A percentile compares a stretch with the other conserved stretches of the same genome.
Conservation (phyloP, 37 sponge, comb jelly and placozoan genomes). For the Lycopodina hypogea region DNA sequence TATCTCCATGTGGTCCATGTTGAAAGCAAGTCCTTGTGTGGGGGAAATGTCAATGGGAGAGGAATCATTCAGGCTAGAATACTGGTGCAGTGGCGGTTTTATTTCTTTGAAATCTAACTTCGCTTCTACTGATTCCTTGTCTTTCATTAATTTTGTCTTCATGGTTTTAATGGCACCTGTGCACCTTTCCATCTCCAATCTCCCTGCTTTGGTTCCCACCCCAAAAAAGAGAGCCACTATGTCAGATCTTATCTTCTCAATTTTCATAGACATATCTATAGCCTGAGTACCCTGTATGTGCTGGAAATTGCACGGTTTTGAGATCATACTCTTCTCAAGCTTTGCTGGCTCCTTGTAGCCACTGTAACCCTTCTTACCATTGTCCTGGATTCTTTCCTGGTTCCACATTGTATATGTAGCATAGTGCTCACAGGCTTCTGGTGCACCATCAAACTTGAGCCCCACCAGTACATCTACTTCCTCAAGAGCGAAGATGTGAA, state of each 20-base stretch:
- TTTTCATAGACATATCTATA: slow-evolving; percentile 64
- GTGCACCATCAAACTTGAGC: slow-evolving; percentile 36
- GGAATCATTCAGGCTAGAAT: neutral
- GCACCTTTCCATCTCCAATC: neutral
- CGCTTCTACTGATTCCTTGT: slow-evolving; percentile 25
- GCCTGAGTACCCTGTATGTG: slow-evolving; percentile 77
- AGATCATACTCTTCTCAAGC: slow-evolving; percentile 65
- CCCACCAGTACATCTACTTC: slow-evolving; percentile 54
- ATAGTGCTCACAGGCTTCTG: slow-evolving; percentile 34
- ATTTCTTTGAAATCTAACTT: slow-evolving; percentile 30
- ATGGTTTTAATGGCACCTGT: neutral
- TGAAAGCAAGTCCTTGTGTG: neutral
- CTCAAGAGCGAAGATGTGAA: slow-evolving; percentile 64
- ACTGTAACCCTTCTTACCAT: slow-evolving; percentile 16
- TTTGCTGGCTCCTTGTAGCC: neutral
- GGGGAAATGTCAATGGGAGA: neutral
- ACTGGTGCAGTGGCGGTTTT: slow-evolving; percentile 10
- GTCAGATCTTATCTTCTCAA: slow-evolving; percentile 65
- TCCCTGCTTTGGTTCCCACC: too few species aligned
- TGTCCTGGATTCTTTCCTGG: slow-evolving; percentile 52
- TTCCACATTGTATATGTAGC: slow-evolving; percentile 46
- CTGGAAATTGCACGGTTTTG: slow-evolving; percentile 81
- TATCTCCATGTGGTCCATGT: neutral
- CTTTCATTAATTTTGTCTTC: slow-evolving; percentile 13
- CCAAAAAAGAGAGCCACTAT: slow-evolving; percentile 28